phyloP scores from a whole-genome alignment of 2,888 invertebrate genomes.

The Selenia dentaria region DNA sequence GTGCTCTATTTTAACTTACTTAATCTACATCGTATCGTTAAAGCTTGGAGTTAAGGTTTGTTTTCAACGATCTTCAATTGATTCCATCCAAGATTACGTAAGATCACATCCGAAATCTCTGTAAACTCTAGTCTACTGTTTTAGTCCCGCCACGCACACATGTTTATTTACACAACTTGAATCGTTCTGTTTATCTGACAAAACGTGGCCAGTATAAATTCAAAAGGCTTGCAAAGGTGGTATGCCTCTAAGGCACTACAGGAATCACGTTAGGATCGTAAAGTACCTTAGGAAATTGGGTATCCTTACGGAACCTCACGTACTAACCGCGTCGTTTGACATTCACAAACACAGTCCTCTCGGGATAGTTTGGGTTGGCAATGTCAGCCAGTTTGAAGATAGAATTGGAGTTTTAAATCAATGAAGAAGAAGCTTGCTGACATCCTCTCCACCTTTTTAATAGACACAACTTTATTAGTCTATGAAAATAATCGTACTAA shows the following conservation, averaged over 20 bases:
- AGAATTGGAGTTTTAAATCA: constrained; percentile 13
- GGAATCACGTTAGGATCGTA: constrained; percentile 39
- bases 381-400: constrained; percentile 13
- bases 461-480: no score
- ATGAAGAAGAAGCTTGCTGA: constrained; percentile 12
- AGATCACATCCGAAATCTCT: constrained; percentile 9
- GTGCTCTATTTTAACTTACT: no score
- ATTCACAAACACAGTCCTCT: constrained; percentile 35
- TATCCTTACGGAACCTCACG: constrained; percentile 41
- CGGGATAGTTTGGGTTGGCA: constrained; percentile 37
- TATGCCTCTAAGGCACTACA: constrained; percentile 15
- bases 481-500: no score
- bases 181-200: constrained; percentile 24
- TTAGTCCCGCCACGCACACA: constrained; percentile 6
- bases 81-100: constrained; percentile 9
- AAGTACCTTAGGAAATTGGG: constrained; percentile 47
- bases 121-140: constrained; percentile 13
- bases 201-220: constrained; percentile 23
- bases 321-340: constrained; percentile 37
- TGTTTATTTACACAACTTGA: constrained; percentile 19
- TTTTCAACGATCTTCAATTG: constrained; percentile 5
- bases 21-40: no score
- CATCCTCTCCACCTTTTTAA: no score
- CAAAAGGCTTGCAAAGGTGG: constrained; percentile 16
- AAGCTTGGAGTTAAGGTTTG: no score